Conservation (phyloP, 2,113 vertebrate genomes). For the Petrocephalus microphthalmus region DNA sequence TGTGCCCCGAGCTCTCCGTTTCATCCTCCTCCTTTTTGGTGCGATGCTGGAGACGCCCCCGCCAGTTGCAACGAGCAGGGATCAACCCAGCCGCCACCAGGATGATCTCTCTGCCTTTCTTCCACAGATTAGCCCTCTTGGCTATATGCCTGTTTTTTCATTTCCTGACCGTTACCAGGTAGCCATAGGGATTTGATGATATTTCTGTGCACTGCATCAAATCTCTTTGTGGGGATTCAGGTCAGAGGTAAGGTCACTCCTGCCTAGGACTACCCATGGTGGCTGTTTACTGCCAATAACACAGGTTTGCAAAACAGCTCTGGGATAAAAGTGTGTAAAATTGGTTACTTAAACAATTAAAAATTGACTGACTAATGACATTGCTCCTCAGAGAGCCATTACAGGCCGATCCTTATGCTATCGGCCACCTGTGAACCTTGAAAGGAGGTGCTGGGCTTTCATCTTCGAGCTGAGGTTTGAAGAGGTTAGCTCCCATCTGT, state of each 20-base stretch:
- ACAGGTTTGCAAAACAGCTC: not conserved
- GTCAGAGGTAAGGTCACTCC: not conserved
- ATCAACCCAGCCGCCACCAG: conserved; percentile 20
- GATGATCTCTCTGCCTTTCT: conserved; percentile 11
- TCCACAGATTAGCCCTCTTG: not conserved
- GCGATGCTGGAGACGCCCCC: not conserved
- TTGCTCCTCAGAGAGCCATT: not conserved
- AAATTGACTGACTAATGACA: not conserved
- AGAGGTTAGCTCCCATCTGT: conserved; percentile 6
- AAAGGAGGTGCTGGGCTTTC: not conserved
- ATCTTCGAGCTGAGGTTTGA: not conserved
- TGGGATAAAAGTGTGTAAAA: not conserved
- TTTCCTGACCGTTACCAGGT: not conserved
- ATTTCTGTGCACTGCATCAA: not conserved
- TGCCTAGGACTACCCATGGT: not conserved
- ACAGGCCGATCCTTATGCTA: not conserved
- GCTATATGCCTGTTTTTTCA: not conserved
- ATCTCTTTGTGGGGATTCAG: not conserved
- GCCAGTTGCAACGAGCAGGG: not conserved
- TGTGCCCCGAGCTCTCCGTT: not conserved
- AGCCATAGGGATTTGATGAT: not conserved
- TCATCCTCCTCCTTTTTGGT: not conserved
- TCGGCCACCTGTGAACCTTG: not conserved
- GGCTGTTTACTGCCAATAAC: not conserved
- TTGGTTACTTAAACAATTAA: not conserved